Evolutionary conservation across 2,113 vertebrate genomes (phyloP).

Genomic region (Etheostoma cragini): DNA sequence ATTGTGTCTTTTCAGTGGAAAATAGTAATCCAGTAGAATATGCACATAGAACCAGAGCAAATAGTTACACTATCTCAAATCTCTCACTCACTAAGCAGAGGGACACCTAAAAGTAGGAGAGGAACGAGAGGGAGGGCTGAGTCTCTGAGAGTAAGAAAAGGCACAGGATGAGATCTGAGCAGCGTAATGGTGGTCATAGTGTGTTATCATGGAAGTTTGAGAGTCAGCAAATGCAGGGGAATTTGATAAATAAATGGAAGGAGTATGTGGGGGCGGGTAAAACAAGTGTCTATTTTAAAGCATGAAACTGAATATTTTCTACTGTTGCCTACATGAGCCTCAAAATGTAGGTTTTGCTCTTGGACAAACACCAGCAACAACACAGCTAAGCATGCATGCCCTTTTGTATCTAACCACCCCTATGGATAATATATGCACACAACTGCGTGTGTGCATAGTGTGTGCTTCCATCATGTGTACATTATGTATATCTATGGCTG

Average conservation of each 20-base stretch:
- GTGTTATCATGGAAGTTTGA: constrained; percentile 31
- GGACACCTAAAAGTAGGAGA: constrained; percentile 35
- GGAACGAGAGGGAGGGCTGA: background rate
- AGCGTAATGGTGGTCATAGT: constrained; percentile 21
- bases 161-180: constrained; percentile 50
- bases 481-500: background rate
- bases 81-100: constrained; percentile 32
- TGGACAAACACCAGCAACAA: constrained; percentile 15
- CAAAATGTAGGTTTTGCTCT: constrained; percentile 27
- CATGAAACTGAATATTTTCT: background rate
- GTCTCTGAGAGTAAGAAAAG: constrained; percentile 30
- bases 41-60: constrained; percentile 26
- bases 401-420: background rate
- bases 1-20: constrained; percentile 19
- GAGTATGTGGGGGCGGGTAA: background rate
- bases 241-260: background rate
- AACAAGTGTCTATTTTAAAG: background rate
- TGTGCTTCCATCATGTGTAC: background rate
- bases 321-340: background rate
- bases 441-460: background rate
- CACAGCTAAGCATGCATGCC: background rate
- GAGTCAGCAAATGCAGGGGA: constrained; percentile 18
- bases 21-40: constrained; percentile 13
- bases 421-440: constrained; percentile 6
- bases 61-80: constrained; percentile 48